phyloP scores from a whole-genome alignment of 2,888 invertebrate species.

The Lithophane ornitopus region DNA sequence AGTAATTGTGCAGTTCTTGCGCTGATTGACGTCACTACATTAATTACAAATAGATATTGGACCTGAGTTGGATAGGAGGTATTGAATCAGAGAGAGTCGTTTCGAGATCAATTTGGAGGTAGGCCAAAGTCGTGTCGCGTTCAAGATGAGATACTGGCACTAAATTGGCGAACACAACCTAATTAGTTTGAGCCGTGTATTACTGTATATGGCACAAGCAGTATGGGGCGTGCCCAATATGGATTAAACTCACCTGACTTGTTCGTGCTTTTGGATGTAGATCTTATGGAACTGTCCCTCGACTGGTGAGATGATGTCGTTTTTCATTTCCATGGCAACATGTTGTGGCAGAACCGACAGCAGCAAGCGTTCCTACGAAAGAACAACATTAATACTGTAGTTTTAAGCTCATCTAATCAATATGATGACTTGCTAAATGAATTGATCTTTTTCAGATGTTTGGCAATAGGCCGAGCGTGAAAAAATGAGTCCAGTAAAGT shows the following conservation, averaged over 20 bases:
- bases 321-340: conserved; percentile 98
- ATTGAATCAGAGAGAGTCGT: conserved; percentile 72
- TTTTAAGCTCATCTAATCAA: conserved; percentile 16
- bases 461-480: conserved; percentile 41
- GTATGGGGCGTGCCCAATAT: conserved; percentile 23
- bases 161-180: conserved; percentile 71
- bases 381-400: conserved; percentile 17
- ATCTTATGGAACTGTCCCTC: conserved; percentile 98
- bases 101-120: conserved; percentile 78
- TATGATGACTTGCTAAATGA: conserved; percentile 27
- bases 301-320: conserved; percentile 97
- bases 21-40: conserved; percentile 31
- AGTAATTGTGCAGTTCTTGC: conserved; percentile 33
- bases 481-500: conserved; percentile 33
- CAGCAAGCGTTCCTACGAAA: conserved; percentile 94
- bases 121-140: conserved; percentile 77
- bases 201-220: conserved; percentile 40
- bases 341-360: conserved; percentile 97
- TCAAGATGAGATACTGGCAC: conserved; percentile 74
- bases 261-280: conserved; percentile 98
- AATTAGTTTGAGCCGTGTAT: conserved; percentile 53
- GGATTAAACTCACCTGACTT: conserved; percentile 93
- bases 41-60: conserved; percentile 51
- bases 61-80: conserved; percentile 53
- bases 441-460: conserved; percentile 29